Evolutionary conservation across 2,113 vertebrate species (phyloP), one percentile per base, ranked within the genome.

Genomic region (Clarias macrocephalus): DNA sequence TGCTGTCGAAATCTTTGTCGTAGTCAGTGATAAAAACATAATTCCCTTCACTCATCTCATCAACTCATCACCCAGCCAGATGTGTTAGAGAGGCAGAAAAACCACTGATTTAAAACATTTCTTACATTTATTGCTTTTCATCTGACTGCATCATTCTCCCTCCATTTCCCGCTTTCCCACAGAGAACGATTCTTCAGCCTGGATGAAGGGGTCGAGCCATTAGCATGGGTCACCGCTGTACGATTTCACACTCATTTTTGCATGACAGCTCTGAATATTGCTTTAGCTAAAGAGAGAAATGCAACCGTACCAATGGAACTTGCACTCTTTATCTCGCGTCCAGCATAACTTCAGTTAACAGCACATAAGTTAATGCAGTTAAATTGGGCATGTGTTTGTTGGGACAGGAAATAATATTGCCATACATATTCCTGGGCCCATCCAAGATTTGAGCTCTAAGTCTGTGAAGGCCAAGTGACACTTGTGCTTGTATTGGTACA

Each of bases 131-230:
- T 77, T 57, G 82, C 66, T 59, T 88, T 15, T 82, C 8, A 13
- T 86, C 60, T 30, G 16, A 19, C 19, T 9, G 77, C 28, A 59
- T 80, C 28, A 33, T 80, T 80, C n/a, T 28, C 75, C 54, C 6
- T 77, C 57, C 15, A 12, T 56, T 11, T 19, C 28, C 60, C 48
- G 48, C 85, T 23, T 52, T 30, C 28, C n/a, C 56, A 9, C 56
- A 10, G 84, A 60, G 84, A 52, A 66, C 42, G 6, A 62, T 68
- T 28, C 33, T 68, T 80, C 76, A 65, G 84, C 60, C 73, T 37
- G 81, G 82, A 76, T 77, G 72, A 30, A 83, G 82, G 48, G 86
- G 70, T 76, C 63, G 72, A 42, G 70, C 48, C 54, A 80, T 88
- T 70, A 80, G 33, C 82, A 72, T 25, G 19, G 63, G 82, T 83